These are phyloP conservation scores for Pseudonaja textilis DNA, from an alignment of 2,113 vertebrate genomes.

Conservation along the genomic window DNA sequence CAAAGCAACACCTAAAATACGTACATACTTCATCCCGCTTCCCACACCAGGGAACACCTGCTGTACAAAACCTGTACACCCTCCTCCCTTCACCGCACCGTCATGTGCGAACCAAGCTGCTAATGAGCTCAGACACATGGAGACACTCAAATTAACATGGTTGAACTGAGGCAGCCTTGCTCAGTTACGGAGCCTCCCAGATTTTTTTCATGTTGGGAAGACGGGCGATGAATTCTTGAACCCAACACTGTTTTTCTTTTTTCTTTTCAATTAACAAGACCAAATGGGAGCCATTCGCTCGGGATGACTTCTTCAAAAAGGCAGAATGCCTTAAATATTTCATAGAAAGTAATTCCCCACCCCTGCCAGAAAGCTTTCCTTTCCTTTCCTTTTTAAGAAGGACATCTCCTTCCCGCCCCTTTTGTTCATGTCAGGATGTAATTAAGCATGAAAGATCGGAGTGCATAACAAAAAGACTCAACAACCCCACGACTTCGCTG, in stretches of 20 bases:
- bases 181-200: neutral
- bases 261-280: constrained; percentile 3
- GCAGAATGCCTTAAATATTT: constrained; percentile 56
- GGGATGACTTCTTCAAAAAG: constrained; percentile 8
- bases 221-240: neutral
- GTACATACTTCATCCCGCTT: neutral
- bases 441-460: constrained; percentile 56
- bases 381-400: constrained; percentile 29
- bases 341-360: constrained; percentile 48
- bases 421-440: constrained; percentile 46
- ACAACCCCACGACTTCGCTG: neutral
- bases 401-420: neutral
- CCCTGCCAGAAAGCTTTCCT: neutral
- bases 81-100: neutral
- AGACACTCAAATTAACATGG: neutral
- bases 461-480: constrained; percentile 42
- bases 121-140: neutral
- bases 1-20: neutral
- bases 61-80: neutral
- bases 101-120: neutral
- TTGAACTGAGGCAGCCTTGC: too few species aligned
- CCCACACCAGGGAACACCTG: neutral
- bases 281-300: constrained; percentile 39
- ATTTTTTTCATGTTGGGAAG: neutral
- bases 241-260: neutral